These are phyloP conservation scores for Cotesia vestalis DNA, from an alignment of 1,140 invertebrate species.

Conservation along the genomic window DNA sequence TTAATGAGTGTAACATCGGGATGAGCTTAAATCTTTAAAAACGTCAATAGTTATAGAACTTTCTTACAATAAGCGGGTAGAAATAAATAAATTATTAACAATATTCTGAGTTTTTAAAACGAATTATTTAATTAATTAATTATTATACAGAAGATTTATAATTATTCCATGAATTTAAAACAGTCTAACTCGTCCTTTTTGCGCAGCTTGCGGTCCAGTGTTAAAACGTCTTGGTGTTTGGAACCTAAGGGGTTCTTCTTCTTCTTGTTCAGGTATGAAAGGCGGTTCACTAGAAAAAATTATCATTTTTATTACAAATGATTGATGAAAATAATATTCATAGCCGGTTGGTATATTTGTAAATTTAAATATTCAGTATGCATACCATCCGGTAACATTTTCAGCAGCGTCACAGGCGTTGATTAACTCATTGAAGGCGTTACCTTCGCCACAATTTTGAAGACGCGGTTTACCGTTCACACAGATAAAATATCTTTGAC, in stretches of 20 bases:
- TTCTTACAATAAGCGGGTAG: no score
- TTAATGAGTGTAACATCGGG: no score
- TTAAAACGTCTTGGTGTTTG: neutral
- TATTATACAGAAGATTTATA: neutral
- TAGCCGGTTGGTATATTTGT: neutral
- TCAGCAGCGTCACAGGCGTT: constrained; percentile 79
- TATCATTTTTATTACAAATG: neutral
- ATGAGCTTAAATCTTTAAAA: no score
- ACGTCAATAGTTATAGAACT: no score
- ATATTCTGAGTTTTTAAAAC: neutral
- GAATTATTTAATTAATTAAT: constrained; percentile 6
- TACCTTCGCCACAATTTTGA: constrained; percentile 78
- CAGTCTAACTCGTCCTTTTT: constrained; percentile 10
- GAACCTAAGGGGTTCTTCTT: neutral
- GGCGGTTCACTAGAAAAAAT: neutral
- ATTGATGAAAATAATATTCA: neutral
- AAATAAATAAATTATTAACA: neutral
- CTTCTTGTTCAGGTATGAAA: constrained; percentile 8
- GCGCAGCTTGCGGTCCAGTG: constrained; percentile 6
- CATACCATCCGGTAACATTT: constrained; percentile 79
- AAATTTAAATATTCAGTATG: constrained; percentile 24
- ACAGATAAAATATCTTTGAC: constrained; percentile 85
- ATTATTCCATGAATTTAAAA: constrained; percentile 19
- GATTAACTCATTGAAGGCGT: constrained; percentile 81
- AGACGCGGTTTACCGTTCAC: constrained; percentile 77